Conservation (phyloP, 92 coral and sea anemone genomes). For the Parazoanthus atlanticus region DNA sequence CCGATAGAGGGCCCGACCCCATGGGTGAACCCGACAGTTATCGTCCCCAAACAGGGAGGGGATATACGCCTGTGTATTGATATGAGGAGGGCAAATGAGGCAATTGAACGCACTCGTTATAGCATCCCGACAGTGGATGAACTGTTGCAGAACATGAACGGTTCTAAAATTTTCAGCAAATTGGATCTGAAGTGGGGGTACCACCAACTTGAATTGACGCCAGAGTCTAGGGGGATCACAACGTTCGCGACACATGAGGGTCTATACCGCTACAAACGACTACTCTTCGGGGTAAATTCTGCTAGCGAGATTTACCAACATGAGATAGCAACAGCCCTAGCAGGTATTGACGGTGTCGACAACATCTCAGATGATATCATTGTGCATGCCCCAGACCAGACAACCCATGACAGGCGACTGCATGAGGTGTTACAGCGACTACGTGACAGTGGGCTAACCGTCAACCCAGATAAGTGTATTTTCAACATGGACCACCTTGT, state of each 20-base stretch:
- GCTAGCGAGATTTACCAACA: constrained; percentile 32
- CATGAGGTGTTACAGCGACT: constrained; percentile 8
- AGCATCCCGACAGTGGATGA: constrained; percentile 42
- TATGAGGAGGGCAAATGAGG: constrained; percentile 7
- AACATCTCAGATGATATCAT: constrained; percentile 47
- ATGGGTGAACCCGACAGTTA: constrained; percentile 53
- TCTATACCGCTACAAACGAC: constrained; percentile 3
- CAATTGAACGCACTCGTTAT: constrained; percentile 21
- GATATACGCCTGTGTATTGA: constrained; percentile 16
- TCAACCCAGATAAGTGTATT: constrained; percentile 32
- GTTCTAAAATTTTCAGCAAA: constrained; percentile 26
- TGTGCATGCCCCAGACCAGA: constrained; percentile 17
- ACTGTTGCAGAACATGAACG: constrained; percentile 37
- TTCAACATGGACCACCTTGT: constrained; percentile 7
- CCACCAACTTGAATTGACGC: constrained; percentile 35
- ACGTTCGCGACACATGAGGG: constrained; percentile 28
- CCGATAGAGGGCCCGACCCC: constrained; percentile 56
- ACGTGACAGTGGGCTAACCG: constrained; percentile 33
- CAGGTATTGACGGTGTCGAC: constrained; percentile 18
- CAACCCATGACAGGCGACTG: constrained; percentile 27
- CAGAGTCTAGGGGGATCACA: constrained; percentile 31
- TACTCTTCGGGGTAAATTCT: constrained; percentile 22
- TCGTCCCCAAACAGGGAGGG: constrained; percentile 32
- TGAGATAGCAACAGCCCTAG: constrained; percentile 22
- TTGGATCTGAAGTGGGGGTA: constrained; percentile 35